Evolutionary conservation across 2,888 invertebrate species (phyloP), one percentile per base, ranked within the genome.

Genomic region (Tetropium fuscum): DNA sequence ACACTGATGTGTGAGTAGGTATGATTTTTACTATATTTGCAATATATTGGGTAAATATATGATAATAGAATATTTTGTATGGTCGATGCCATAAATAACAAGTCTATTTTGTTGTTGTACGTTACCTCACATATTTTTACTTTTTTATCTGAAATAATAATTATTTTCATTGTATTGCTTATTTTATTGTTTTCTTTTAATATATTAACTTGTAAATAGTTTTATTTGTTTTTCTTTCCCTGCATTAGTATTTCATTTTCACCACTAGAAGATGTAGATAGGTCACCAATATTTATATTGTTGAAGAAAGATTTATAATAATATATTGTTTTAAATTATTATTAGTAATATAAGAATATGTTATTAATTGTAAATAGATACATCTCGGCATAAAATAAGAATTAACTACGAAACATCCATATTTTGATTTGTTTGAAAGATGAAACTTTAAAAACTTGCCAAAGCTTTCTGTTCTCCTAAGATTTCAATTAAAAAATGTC

Each of bases 211-310:
- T 55, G 27, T 47, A 57, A 53, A 53, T 54, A 54, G 20, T 44
- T 54, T 44, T 40, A 6, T 25, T 30, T 44, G 13, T 7, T 44
- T 44, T 44, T 44, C 22, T 44, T 48, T 40, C 25, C 27, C 20
- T 44, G 27, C 38, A 51, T 40, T 27, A 25, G 20, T 47, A 43
- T 10, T 16, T 30, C 20, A 22, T 32, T 64, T 57, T 36, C 71
- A 66, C 19, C 65, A 71, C 32, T 71, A 69, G 44, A 66, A 71
- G 30, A 63, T 59, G 57, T 72, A 72, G 49, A 43, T 60, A 63
- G 49, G 34, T 56, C 58, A 56, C 58, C 51, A 58, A 55, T 44
- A 44, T 48, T 51, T 44, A 44, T 41, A 61, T 58, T 61, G 60
- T 61, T 60, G 53, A 55, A 41, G 51, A 56, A 60, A 54, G 40